phyloP scores from a whole-genome alignment of 1,140 invertebrate genomes.

The Pantala flavescens region DNA sequence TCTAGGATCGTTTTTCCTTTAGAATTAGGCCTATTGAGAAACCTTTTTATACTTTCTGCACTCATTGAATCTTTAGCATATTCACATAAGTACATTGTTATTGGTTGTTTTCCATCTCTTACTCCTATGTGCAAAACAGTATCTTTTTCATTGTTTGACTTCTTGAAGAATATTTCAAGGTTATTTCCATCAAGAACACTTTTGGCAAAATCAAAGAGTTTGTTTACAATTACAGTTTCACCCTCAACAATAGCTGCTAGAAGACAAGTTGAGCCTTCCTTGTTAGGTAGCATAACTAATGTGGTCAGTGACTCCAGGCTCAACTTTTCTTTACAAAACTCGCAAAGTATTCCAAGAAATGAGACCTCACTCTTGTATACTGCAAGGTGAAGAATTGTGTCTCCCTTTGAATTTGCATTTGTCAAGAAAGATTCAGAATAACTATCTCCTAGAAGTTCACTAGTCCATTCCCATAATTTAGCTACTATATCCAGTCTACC shows the following conservation, averaged over 20 bases:
- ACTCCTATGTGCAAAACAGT: constrained; percentile 2
- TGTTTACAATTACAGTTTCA: not conserved
- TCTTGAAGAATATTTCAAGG: not conserved
- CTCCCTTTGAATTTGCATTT: not conserved
- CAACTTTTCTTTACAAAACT: not conserved
- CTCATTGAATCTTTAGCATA: not conserved
- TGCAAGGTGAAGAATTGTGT: not conserved
- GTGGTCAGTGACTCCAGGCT: not conserved
- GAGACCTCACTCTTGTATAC: not conserved
- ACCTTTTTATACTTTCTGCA: not conserved
- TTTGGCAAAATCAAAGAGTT: not conserved
- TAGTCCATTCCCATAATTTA: not conserved
- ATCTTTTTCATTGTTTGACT: not conserved
- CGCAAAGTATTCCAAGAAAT: not conserved
- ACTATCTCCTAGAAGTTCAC: not conserved
- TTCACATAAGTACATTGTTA: not conserved
- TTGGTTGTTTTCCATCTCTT: not conserved
- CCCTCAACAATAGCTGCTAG: not conserved
- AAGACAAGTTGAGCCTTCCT: not conserved
- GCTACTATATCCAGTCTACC: not conserved
- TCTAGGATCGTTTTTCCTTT: not conserved
- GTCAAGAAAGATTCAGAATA: not conserved
- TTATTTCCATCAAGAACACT: not conserved
- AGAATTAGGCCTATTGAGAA: not conserved
- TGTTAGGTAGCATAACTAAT: not conserved